Percentiles rank a stretch among this genome's conserved stretches.
Conservation (phyloP, 1,140 invertebrate species). For the Macrobrachium rosenbergii region DNA sequence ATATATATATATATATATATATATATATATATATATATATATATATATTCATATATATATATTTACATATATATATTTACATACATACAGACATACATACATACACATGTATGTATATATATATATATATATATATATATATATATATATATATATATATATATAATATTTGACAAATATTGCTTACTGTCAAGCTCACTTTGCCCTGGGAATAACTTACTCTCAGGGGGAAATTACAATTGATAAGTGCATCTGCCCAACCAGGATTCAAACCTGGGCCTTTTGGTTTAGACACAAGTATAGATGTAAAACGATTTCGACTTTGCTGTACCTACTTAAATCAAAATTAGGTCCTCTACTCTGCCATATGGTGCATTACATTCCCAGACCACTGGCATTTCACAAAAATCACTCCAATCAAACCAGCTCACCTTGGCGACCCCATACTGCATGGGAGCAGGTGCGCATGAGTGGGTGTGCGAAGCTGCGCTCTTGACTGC, state of each 20-base stretch:
- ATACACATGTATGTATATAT: background rate
- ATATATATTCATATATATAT: conserved; percentile 3
- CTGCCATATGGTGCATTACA: background rate
- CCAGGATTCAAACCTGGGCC: no score
- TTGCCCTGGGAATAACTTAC: no score
- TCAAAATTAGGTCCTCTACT: background rate
- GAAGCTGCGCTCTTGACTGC: conserved; percentile 56
- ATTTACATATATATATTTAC: conserved; percentile 3
- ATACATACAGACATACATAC: no score
- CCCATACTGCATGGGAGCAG: conserved; percentile 64
- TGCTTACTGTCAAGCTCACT: no score
- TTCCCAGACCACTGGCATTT: background rate
- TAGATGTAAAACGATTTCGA: no score
- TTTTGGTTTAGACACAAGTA: no score
- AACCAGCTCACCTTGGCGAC: conserved; percentile 46
- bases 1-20: conserved; percentile 3
- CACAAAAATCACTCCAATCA: background rate
- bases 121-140: conserved; percentile 5
- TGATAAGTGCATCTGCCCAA: no score
- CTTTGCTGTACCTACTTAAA: no score
- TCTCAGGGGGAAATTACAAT: no score
- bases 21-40: background rate
- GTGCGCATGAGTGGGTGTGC: conserved; percentile 64
- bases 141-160: conserved; percentile 3
- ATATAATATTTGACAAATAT: background rate